Evolutionary conservation across 2,113 vertebrate species (phyloP), one percentile per base, ranked within the genome.

Genomic region (Microtus richardsoni): DNA sequence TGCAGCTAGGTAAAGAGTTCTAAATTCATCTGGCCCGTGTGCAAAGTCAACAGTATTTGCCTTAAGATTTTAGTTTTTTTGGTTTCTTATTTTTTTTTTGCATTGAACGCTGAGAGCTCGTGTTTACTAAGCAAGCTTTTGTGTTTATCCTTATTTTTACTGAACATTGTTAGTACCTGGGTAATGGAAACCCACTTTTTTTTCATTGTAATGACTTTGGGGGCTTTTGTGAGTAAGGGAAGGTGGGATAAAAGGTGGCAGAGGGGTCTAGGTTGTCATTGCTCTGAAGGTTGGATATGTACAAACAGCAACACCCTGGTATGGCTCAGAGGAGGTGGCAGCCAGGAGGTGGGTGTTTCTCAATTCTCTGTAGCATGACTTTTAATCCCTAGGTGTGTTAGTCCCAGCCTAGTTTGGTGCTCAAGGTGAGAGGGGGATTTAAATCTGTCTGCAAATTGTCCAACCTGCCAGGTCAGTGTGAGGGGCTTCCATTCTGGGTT

Each of bases 121-220:
- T 68, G 95, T 97, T 98, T 97, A 96, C 97, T 96, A 82, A 88
- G 97, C 97, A 89, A 91, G 95, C 97, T 98, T 97, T 96, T 97
- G 93, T 97, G 97, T 98, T 96, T 97, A 97, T 66, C 77, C 89
- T 97, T 96, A 88, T 94, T 98, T 97, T 97, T 98, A 96, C 97
- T 91, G 96, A 97, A 93, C 91, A 19, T 98, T 93, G 93, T 98
- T 98, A 98, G 95, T 58, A 87, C 97, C 47, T 92, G 96, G 96
- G 94, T 97, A 41, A 36, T 84, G 93, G 96, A 96, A 97, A 96
- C 95, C 95, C 93, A 77, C 41, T 91, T 88, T 92, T 52, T 70
- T 88, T 88, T 95, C 97, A 96, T 97, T 96, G 97, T 94, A 96
- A 96, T 88, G 90, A 93, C 96, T 96, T 94, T 84, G 47, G 77